Conservation (phyloP, 2,888 invertebrate species). For the Agrochola circellaris region DNA sequence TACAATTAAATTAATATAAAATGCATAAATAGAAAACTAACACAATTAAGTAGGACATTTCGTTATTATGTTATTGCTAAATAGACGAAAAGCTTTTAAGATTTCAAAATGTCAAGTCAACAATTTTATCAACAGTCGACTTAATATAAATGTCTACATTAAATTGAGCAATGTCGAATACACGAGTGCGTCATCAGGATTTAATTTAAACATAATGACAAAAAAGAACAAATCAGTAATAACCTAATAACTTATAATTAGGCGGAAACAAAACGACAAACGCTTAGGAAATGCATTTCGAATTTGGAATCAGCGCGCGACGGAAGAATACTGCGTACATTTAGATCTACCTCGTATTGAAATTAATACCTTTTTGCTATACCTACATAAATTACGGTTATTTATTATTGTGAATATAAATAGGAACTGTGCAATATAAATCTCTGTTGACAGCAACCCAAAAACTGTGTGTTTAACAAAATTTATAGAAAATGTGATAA, state of each 20-base stretch:
- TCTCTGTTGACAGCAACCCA: not conserved
- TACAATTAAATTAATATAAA: not conserved
- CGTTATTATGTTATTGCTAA: conserved; percentile 10
- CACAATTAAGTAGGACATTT: conserved; percentile 1
- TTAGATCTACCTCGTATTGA: not conserved
- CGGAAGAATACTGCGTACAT: not conserved
- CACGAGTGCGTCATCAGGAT: conserved; percentile 28
- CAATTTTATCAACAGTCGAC: not conserved
- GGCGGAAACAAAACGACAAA: conserved; percentile 10
- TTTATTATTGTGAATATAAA: not conserved
- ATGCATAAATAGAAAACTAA: not conserved
- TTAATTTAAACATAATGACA: conserved; percentile 15
- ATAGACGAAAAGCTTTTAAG: conserved; percentile 22
- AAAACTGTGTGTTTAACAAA: not conserved
- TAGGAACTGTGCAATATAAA: conserved; percentile 35
- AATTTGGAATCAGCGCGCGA: conserved; percentile 15
- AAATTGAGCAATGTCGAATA: conserved; percentile 19
- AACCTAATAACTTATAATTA: conserved; percentile 2
- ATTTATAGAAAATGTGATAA: not conserved
- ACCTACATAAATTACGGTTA: not conserved
- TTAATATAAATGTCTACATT: not conserved
- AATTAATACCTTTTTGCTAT: not conserved
- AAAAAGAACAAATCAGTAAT: conserved; percentile 17
- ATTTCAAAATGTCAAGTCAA: conserved; percentile 22
- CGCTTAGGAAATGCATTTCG: conserved; percentile 16